phyloP scores from a whole-genome alignment of 2,888 invertebrate genomes.

The Melanostoma mellinum region DNA sequence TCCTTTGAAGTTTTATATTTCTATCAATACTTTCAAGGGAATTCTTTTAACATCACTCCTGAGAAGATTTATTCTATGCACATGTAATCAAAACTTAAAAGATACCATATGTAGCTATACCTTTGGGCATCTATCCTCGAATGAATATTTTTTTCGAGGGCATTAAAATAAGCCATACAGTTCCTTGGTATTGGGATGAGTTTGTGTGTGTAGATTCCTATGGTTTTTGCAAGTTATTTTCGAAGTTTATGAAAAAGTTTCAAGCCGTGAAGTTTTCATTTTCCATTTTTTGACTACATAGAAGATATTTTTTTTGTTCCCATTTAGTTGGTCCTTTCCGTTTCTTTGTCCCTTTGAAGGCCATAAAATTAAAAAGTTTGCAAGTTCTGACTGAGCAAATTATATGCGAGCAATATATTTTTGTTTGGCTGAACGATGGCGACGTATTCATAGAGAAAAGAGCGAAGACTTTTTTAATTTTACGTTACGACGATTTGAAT shows the following conservation, averaged over 20 bases:
- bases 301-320: constrained; percentile 12
- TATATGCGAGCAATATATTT: constrained; percentile 66
- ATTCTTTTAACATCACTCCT: constrained; percentile 12
- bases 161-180: constrained; percentile 25
- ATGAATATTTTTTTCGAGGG: constrained; percentile 18
- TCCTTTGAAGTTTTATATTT: neutral
- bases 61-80: constrained; percentile 37
- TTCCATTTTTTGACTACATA: constrained; percentile 32
- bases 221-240: constrained; percentile 52
- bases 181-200: neutral
- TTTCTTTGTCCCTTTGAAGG: constrained; percentile 59
- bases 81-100: constrained; percentile 39
- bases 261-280: constrained; percentile 70
- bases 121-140: constrained; percentile 19
- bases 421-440: constrained; percentile 34
- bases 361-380: constrained; percentile 69
- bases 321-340: constrained; percentile 19
- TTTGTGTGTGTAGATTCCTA: neutral
- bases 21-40: neutral
- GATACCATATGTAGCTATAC: constrained; percentile 36
- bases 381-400: constrained; percentile 70
- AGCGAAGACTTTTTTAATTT: constrained; percentile 29
- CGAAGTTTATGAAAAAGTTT: constrained; percentile 67
- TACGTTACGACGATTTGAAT: constrained; percentile 72
- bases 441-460: constrained; percentile 17